Evolutionary conservation across 2,113 vertebrate species (phyloP), one percentile per base, ranked within the genome.

Genomic region (Perca flavescens): DNA sequence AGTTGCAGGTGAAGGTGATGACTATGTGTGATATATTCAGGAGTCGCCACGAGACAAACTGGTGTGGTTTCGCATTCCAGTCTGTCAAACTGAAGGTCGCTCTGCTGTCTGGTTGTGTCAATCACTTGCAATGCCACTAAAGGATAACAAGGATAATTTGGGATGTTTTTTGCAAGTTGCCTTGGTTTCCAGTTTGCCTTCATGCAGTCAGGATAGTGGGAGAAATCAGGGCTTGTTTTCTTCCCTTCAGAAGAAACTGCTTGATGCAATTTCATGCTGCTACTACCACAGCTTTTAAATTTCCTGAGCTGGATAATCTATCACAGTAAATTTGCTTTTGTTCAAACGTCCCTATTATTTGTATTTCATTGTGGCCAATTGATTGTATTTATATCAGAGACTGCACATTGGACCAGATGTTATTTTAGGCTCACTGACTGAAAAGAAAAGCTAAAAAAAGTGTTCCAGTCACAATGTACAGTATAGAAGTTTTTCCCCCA

Each of bases 41-140:
- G 64, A 80, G 57, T 61, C 58, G 47, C 66, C 58, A 3, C 1
- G 36, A 71, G 77, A 85, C 83, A 79, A 85, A 86, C 36, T 19
- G 16, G 50, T 5, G 34, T 63, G 50, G 46, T 50, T 79, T 70
- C 3, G 8, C 25, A 68, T 61, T 57, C 50, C 14, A 21, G 74
- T 84, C 86, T 47, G 83, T 91, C 86, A 89, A 40, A 67, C 43
- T 50, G 80, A 79, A 92, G 91, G 86, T 86, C 73, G 54, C 78
- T 61, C 68, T 8, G 54, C 64, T 58, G 77, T 1, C 67, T 40
- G 25, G 15, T 72, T 11, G 52, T 76, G 80, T 85, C 82, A 66
- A 31, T 90, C 69, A 80, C 62, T 79, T 12, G 13, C 22, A 46
- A 8, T 19, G 57, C 65, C 75, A 74, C 76, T 52, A 87, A 77